phyloP scores from a whole-genome alignment of 2,113 vertebrate species.

The Eptesicus fuscus region DNA sequence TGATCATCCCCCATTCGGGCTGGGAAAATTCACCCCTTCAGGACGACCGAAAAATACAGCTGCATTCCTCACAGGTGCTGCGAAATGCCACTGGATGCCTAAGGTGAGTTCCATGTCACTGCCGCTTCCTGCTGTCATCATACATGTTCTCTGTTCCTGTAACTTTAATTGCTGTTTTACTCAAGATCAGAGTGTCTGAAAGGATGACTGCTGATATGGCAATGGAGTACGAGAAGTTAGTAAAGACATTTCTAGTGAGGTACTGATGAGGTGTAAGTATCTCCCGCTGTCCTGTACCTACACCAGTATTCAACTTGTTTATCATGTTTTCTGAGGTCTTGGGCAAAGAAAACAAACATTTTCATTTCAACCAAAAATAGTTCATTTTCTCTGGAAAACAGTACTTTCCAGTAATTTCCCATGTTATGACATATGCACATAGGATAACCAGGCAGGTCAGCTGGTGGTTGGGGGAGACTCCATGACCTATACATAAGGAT shows the following conservation, averaged over 20 bases:
- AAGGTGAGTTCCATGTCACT: constrained; percentile 84
- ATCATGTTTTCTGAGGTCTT: background rate
- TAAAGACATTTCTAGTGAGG: background rate
- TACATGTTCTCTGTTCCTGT: accelerated
- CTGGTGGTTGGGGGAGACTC: background rate
- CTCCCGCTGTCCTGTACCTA: background rate
- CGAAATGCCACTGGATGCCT: constrained; percentile 99
- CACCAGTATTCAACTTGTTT: background rate
- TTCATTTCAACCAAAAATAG: background rate
- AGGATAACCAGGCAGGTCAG: background rate
- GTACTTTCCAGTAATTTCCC: background rate
- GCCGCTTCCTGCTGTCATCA: background rate
- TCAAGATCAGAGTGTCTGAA: background rate
- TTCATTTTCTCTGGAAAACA: background rate
- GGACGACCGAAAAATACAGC: constrained; percentile 95
- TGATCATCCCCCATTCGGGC: constrained; percentile 97
- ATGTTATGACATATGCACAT: accelerated
- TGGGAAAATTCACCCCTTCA: constrained; percentile 97
- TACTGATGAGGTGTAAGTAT: accelerated
- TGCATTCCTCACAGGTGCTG: constrained; percentile 98
- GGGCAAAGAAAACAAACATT: background rate
- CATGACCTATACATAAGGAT: background rate
- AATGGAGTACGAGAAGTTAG: background rate
- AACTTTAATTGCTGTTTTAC: background rate
- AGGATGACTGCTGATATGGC: background rate